A percentile compares a stretch with the other conserved stretches of the same genome.
phyloP scores from a whole-genome alignment of 2,797 vertebrate genomes.

The Gallinago solitaria region DNA sequence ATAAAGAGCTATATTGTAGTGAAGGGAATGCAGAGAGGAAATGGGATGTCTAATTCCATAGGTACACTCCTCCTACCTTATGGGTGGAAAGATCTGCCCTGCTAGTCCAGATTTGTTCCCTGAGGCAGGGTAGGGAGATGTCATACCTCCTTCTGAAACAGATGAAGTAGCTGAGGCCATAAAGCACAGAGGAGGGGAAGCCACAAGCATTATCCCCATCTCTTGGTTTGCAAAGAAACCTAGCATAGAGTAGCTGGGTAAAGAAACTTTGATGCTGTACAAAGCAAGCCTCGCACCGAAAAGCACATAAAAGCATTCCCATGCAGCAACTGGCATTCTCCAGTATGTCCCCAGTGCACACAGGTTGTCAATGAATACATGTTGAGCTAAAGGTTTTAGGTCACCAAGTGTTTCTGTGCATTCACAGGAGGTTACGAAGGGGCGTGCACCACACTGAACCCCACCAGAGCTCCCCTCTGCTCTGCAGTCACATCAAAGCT shows the following conservation, averaged over 20 bases:
- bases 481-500: not conserved
- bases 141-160: not conserved
- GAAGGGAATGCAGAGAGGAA: not conserved
- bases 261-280: not conserved
- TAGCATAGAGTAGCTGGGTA: not conserved
- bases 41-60: not conserved
- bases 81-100: not conserved
- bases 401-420: not conserved
- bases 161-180: not conserved
- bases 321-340: not conserved
- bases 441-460: not conserved
- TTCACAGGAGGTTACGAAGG: not conserved
- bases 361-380: fast-evolving
- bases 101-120: not conserved
- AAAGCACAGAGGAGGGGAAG: not conserved
- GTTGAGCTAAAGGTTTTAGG: not conserved
- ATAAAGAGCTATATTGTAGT: not conserved
- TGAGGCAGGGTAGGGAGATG: not conserved
- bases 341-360: not conserved
- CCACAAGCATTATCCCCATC: not conserved
- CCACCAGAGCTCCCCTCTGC: not conserved
- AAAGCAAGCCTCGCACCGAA: not conserved
- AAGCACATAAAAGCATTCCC: not conserved
- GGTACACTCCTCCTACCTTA: not conserved
- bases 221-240: not conserved